Percentiles rank a stretch among this genome's conserved stretches.
phyloP scores from a whole-genome alignment of 2,888 invertebrate species.

The Celastrina argiolus region DNA sequence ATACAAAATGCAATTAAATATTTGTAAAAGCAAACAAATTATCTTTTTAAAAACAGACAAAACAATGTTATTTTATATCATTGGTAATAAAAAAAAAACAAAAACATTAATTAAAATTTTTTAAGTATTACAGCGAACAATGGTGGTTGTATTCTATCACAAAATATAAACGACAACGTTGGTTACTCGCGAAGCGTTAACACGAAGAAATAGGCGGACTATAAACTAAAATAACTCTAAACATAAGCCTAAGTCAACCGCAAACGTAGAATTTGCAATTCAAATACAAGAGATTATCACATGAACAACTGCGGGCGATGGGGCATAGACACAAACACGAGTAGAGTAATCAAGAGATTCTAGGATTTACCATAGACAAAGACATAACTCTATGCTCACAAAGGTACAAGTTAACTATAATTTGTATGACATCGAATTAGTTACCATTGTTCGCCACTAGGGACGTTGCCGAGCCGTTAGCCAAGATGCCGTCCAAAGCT shows the following conservation, averaged over 20 bases:
- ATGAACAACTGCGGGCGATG: conserved; percentile 29
- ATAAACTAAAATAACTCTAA: conserved; percentile 14
- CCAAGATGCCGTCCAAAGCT: too few relatives aligned
- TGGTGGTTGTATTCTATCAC: background rate
- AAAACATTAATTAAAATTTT: background rate
- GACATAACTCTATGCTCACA: too few relatives aligned
- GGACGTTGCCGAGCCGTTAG: too few relatives aligned
- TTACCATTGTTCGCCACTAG: too few relatives aligned
- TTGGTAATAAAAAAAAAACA: background rate
- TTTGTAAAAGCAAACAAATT: background rate
- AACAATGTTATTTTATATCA: background rate
- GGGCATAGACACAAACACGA: conserved; percentile 13
- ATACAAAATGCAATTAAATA: background rate
- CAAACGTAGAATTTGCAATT: conserved; percentile 31
- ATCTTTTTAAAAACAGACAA: background rate
- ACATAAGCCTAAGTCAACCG: conserved; percentile 28
- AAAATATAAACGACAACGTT: conserved; percentile 2
- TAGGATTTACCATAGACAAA: too few relatives aligned
- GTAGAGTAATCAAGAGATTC: too few relatives aligned
- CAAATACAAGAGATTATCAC: conserved; percentile 35
- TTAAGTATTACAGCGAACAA: background rate
- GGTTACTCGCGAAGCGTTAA: conserved; percentile 1
- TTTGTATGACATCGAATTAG: too few relatives aligned
- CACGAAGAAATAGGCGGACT: conserved; percentile 20
- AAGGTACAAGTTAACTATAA: too few relatives aligned